Percentiles rank a stretch among this genome's conserved stretches.
Conservation (phyloP, 30 jellyfish, hydroid and myxozoan species). For the Aurelia aurita region DNA sequence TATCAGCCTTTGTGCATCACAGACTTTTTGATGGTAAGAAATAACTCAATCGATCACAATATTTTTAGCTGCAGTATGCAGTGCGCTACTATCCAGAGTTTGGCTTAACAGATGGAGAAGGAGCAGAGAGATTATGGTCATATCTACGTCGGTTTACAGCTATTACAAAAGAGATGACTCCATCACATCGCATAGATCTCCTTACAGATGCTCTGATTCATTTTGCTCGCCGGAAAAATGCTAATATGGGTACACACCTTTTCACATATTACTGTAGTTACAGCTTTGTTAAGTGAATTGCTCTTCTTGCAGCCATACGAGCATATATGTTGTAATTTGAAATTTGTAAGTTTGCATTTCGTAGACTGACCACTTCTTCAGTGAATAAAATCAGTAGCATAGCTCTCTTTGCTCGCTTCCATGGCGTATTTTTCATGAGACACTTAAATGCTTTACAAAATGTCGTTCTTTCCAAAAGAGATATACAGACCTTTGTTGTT, state of each 20-base stretch:
- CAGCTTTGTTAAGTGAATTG: too few relatives aligned
- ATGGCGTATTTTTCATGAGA: too few relatives aligned
- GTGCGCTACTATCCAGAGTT: constrained; percentile 35
- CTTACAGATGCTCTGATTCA: constrained; percentile 44
- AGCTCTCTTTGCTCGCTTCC: too few relatives aligned
- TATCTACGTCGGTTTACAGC: constrained; percentile 50
- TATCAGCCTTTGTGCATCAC: not conserved
- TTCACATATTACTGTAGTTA: too few relatives aligned
- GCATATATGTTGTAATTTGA: too few relatives aligned
- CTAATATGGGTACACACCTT: constrained; percentile 24
- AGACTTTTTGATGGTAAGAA: not conserved
- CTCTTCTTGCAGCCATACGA: too few relatives aligned
- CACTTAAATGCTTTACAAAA: too few relatives aligned
- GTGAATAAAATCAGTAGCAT: too few relatives aligned
- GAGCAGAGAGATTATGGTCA: constrained; percentile 63
- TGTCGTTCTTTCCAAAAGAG: too few relatives aligned
- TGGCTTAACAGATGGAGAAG: constrained; percentile 61
- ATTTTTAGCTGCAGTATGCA: constrained; percentile 32
- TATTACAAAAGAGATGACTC: constrained; percentile 57
- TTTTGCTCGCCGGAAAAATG: constrained; percentile 38
- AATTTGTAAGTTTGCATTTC: too few relatives aligned
- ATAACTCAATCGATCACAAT: not conserved
- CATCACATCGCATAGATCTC: constrained; percentile 52
- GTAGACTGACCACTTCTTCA: too few relatives aligned
- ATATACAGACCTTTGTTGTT: too few relatives aligned